Conservation (phyloP, 2,797 vertebrate species). For the Tiaroga cobitis region DNA sequence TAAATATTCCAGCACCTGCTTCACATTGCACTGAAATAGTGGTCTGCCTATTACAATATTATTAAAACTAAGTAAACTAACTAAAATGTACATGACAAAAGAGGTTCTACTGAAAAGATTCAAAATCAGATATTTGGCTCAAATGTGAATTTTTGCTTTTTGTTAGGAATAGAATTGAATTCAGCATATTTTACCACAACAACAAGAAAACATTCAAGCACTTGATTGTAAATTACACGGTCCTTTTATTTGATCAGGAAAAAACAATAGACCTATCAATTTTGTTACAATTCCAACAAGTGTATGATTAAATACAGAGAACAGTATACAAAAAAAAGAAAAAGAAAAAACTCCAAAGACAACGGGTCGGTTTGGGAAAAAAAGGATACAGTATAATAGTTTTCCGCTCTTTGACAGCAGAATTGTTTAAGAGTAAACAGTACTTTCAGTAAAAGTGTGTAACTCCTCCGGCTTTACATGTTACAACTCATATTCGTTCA, state of each 20-base stretch:
- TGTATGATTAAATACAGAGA: conserved; percentile 60
- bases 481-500: neutral
- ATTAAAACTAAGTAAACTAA: conserved; percentile 24
- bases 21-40: conserved; percentile 27
- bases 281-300: conserved; percentile 59
- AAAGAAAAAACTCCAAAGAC: conserved; percentile 38
- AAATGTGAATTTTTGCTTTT: neutral
- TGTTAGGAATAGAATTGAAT: conserved; percentile 17
- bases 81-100: neutral
- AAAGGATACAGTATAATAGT: conserved; percentile 52
- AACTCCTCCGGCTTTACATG: conserved; percentile 37
- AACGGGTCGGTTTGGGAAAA: conserved; percentile 34
- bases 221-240: conserved; percentile 54
- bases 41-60: neutral
- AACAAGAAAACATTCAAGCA: conserved; percentile 37
- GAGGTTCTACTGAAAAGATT: neutral
- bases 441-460: conserved; percentile 45
- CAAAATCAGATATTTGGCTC: neutral
- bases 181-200: neutral
- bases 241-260: conserved; percentile 57
- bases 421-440: conserved; percentile 47
- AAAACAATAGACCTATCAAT: conserved; percentile 55
- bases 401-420: conserved; percentile 38
- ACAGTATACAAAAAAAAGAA: conserved; percentile 51
- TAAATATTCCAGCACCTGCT: neutral